Evolutionary conservation across 1,140 invertebrate species (phyloP), one percentile per base, ranked within the genome.

Genomic region (Drosophila ambigua): DNA sequence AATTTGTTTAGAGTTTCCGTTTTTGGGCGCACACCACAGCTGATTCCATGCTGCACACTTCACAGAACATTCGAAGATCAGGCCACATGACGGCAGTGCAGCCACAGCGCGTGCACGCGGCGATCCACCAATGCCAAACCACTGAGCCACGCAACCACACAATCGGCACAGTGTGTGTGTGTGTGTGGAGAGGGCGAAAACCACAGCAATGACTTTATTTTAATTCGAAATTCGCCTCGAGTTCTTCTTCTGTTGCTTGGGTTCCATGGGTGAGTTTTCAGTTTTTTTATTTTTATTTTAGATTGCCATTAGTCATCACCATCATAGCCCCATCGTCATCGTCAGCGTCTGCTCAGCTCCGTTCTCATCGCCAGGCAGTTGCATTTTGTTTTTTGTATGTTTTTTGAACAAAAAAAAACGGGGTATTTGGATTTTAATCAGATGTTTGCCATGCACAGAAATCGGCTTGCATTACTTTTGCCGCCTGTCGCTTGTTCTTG

Each of bases 161-260:
- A 68, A 60, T 8, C 48, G 46, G 43, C 60, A 53, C 2, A 31
- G 9, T 11, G 35, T 9, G 31, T 31, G 31, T 5, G 9, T 11
- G 35, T 9, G 31, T 31, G 31, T 5, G 26, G 26, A 28, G 26
- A 28, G 26, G 15, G 43, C 7, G 24, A 49, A 23, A 62, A 69
- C 59, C 58, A 54, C 69, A 73, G 63, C 74, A 59, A 78, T 77
- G 79, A 81, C 78, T 81, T 77, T 62, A 72, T 72, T 72, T 72
- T 71, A 74, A 64, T 69, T 74, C 71, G 73, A 82, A 82, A 78
- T 82, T 69, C 20, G 66, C 66, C 31, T 67, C 64, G 63, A 68
- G 63, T 68, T 67, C 49, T 68, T 46, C 65, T 68, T 68, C 46
- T 63, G 23, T 53, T 63, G 23, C 46, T 39, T 65, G 53, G 50